Evolutionary conservation across 2,888 invertebrate species (phyloP).

Genomic region (Macrophya alboannulata): DNA sequence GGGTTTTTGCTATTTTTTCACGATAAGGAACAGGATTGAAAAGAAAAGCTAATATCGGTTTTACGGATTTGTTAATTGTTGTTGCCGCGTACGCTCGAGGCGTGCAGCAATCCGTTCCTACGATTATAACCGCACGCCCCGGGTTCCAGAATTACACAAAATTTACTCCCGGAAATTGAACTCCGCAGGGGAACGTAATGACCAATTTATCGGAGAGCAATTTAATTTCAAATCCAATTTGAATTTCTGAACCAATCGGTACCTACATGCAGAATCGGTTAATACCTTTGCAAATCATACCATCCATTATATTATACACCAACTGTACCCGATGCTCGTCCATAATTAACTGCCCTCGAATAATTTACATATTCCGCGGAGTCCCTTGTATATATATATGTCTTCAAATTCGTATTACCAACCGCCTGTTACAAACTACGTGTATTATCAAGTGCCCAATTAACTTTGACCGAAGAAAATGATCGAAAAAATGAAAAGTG

Average conservation of each 20-base stretch:
- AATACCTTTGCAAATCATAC: slow-evolving; percentile 31
- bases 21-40: neutral
- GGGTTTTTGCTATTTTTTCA: neutral
- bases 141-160: neutral
- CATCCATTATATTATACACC: neutral
- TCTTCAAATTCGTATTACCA: neutral
- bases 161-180: slow-evolving; percentile 39
- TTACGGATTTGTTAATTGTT: neutral
- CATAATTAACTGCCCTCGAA: slow-evolving; percentile 9
- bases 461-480: neutral
- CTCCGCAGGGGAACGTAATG: slow-evolving; percentile 14
- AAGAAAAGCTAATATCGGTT: neutral
- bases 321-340: neutral
- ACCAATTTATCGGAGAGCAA: slow-evolving; percentile 46
- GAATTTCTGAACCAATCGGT: slow-evolving; percentile 37
- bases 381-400: neutral
- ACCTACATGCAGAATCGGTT: neutral
- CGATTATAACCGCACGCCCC: neutral
- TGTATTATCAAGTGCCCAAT: neutral
- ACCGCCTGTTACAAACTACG: neutral
- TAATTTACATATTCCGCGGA: neutral
- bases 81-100: neutral
- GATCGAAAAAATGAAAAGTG: neutral
- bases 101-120: neutral
- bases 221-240: slow-evolving; percentile 36